Percentiles rank a stretch among this genome's conserved stretches.
Evolutionary conservation across 1,140 invertebrate genomes (phyloP).

Genomic region (Meloidogyne hapla): DNA sequence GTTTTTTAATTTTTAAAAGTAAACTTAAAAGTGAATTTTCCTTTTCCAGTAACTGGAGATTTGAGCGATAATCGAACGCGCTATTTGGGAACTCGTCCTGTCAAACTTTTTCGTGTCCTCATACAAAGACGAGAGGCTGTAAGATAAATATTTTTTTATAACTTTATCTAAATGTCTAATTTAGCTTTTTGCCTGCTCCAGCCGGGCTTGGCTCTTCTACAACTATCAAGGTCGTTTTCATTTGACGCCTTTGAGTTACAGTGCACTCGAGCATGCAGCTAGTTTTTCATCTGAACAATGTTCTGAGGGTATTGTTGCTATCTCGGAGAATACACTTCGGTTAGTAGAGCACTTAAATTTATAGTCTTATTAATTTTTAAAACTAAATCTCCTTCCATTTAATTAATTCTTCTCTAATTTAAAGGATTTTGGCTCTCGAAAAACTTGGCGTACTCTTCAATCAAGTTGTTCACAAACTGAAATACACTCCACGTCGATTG

Average conservation of each 20-base stretch:
- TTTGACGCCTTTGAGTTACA: constrained; percentile 62
- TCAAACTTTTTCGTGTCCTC: constrained; percentile 89
- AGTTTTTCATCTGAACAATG: constrained; percentile 98
- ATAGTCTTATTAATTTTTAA: no score
- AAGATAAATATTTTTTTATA: constrained; percentile 62
- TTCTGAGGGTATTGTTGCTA: constrained; percentile 97
- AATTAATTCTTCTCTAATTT: constrained; percentile 58
- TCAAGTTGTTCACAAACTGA: constrained; percentile 82
- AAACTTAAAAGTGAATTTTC: background rate
- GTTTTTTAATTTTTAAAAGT: background rate
- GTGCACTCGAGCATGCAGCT: constrained; percentile 84
- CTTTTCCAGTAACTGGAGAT: constrained; percentile 80
- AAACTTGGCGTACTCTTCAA: constrained; percentile 98
- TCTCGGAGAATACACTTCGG: constrained; percentile 92
- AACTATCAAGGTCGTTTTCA: constrained; percentile 85
- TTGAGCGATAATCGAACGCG: constrained; percentile 92
- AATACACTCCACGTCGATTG: constrained; percentile 93
- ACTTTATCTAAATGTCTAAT: constrained; percentile 41
- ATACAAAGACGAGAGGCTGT: constrained; percentile 94
- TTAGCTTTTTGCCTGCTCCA: constrained; percentile 88
- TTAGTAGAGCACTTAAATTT: no score
- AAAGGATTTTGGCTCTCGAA: constrained; percentile 87
- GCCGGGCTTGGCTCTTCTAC: constrained; percentile 95
- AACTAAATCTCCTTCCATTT: constrained; percentile 21
- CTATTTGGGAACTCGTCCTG: constrained; percentile 88